Evolutionary conservation across 2,888 invertebrate genomes (phyloP).

Genomic region (Rhogogaster chlorosoma): DNA sequence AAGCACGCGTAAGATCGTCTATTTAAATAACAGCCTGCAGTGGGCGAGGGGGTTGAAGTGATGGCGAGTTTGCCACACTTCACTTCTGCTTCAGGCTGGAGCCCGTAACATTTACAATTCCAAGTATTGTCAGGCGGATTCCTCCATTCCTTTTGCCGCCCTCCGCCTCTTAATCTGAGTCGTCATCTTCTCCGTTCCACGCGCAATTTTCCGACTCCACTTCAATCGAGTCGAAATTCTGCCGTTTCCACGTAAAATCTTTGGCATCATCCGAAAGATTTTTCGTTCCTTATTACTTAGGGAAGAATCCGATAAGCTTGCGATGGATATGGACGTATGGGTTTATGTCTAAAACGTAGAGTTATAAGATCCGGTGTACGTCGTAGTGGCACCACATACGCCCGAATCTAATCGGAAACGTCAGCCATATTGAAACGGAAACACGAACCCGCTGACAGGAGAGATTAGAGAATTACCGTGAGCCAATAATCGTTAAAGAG

Average conservation of each 20-base stretch:
- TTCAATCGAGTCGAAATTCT: slow-evolving; percentile 43
- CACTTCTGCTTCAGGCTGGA: slow-evolving; percentile 36
- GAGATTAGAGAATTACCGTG: slow-evolving; percentile 75
- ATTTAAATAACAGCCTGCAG: slow-evolving; percentile 44
- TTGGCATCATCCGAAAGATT: slow-evolving; percentile 3
- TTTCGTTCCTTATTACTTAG: not conserved
- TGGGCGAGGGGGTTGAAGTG: not conserved
- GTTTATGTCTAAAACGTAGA: not conserved
- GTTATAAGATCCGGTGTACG: slow-evolving; percentile 47
- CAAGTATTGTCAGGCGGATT: slow-evolving; percentile 41
- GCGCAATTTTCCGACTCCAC: slow-evolving; percentile 22
- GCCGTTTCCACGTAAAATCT: not conserved
- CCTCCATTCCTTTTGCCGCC: slow-evolving; percentile 30
- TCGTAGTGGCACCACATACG: slow-evolving; percentile 42
- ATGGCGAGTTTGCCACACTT: slow-evolving; percentile 38
- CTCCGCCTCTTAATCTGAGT: slow-evolving; percentile 39
- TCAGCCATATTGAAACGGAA: slow-evolving; percentile 74
- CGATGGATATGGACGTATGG: not conserved
- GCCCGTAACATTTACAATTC: slow-evolving; percentile 45
- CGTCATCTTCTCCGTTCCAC: slow-evolving; percentile 40
- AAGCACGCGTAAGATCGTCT: slow-evolving; percentile 48
- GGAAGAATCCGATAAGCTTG: not conserved
- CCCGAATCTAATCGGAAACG: slow-evolving; percentile 66
- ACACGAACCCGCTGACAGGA: slow-evolving; percentile 74
- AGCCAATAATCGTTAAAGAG: slow-evolving; percentile 76